Evolutionary conservation across 2,113 vertebrate genomes (phyloP).

Genomic region (Cynoglossus semilaevis): DNA sequence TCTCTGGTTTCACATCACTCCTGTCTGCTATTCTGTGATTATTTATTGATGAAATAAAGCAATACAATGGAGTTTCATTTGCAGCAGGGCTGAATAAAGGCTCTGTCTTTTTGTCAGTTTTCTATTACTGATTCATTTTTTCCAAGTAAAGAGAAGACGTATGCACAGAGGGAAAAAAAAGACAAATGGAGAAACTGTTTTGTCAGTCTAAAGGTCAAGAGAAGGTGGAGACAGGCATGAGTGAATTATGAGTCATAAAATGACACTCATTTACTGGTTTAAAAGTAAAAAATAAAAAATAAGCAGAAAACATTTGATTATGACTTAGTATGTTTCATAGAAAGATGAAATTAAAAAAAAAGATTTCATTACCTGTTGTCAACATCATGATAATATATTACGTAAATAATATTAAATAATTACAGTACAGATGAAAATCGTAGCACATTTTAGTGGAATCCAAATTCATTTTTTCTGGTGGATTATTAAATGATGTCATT

Average conservation of each 20-base stretch:
- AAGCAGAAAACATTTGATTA: too few relatives aligned
- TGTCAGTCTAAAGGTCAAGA: conserved; percentile 18
- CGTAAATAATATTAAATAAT: too few relatives aligned
- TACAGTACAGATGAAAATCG: too few relatives aligned
- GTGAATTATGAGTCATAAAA: conserved; percentile 23
- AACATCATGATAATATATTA: too few relatives aligned
- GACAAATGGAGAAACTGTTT: background rate
- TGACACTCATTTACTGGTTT: conserved; percentile 3
- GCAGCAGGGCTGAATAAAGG: conserved; percentile 55
- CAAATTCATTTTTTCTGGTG: background rate
- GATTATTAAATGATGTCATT: too few relatives aligned
- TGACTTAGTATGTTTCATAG: too few relatives aligned
- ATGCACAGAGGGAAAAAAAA: background rate
- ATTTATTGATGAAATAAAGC: conserved; percentile 42
- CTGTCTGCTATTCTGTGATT: conserved; percentile 4
- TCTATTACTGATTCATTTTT: conserved; percentile 63
- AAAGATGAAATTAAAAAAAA: too few relatives aligned
- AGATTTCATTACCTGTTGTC: too few relatives aligned
- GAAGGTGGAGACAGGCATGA: conserved; percentile 17
- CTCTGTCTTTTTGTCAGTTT: conserved; percentile 43
- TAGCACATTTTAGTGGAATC: too few relatives aligned
- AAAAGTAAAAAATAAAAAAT: background rate
- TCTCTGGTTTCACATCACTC: conserved; percentile 18
- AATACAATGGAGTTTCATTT: conserved; percentile 43
- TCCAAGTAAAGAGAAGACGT: conserved; percentile 28